Evolutionary conservation across 1,140 invertebrate species (phyloP).

Genomic region (Drosophila mayri): DNA sequence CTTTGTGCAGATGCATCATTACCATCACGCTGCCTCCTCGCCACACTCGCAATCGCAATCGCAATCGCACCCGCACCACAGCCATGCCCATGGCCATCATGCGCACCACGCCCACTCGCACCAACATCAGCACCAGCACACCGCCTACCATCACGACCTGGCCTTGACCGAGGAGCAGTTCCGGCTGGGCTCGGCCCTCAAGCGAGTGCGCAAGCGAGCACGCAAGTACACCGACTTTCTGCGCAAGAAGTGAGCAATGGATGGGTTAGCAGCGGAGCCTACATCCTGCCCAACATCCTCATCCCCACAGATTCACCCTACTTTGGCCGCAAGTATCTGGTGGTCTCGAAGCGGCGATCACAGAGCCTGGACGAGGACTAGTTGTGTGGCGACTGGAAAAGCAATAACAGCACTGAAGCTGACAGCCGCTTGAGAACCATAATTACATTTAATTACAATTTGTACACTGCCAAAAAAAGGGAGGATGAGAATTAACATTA

Average conservation of each 20-base stretch:
- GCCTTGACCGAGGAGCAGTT: conserved; percentile 66
- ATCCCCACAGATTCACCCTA: conserved; percentile 79
- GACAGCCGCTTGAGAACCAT: conserved; percentile 33
- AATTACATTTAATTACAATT: conserved; percentile 66
- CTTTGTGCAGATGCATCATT: conserved; percentile 68
- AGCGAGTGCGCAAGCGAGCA: conserved; percentile 82
- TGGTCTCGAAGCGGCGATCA: conserved; percentile 72
- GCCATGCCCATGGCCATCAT: conserved; percentile 27
- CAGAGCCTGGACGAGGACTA: conserved; percentile 81
- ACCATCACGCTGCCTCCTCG: conserved; percentile 50
- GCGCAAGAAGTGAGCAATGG: conserved; percentile 74
- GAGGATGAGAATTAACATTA: conserved; percentile 32
- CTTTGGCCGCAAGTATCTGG: conserved; percentile 80
- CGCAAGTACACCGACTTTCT: conserved; percentile 84
- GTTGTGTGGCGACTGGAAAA: conserved; percentile 50
- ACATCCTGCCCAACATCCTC: conserved; percentile 19
- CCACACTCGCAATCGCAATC: conserved; percentile 45
- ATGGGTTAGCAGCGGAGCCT: neutral
- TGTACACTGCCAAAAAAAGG: conserved; percentile 80
- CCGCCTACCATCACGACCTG: conserved; percentile 27
- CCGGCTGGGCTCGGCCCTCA: conserved; percentile 76
- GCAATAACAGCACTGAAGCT: conserved; percentile 59
- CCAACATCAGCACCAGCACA: conserved; percentile 25
- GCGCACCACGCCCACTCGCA: conserved; percentile 44
- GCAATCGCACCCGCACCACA: conserved; percentile 46